Evolutionary conservation across 2,797 vertebrate genomes (phyloP).

Genomic region (Tamandua tetradactyla): DNA sequence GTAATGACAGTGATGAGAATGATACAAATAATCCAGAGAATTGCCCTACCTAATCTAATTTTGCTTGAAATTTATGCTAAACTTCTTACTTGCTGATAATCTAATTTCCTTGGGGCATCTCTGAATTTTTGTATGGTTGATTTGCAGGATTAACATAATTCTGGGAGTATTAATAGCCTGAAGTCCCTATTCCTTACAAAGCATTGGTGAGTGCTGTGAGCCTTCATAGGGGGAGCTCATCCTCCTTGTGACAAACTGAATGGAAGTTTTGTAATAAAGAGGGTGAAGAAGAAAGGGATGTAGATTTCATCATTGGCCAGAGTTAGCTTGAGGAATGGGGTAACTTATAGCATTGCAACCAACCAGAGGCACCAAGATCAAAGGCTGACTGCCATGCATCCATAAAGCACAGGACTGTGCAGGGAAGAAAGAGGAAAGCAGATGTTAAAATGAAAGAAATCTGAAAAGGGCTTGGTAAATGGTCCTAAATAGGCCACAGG

Average conservation of each 20-base stretch:
- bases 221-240: not conserved
- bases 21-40: not conserved
- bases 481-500: conserved; percentile 73
- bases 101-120: not conserved
- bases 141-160: conserved; percentile 43
- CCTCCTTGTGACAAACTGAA: conserved; percentile 37
- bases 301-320: conserved; percentile 69
- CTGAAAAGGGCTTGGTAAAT: conserved; percentile 74
- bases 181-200: conserved; percentile 40
- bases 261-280: conserved; percentile 55
- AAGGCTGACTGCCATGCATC: conserved; percentile 65
- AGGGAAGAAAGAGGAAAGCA: conserved; percentile 78
- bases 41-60: not conserved
- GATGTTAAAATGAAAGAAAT: conserved; percentile 80
- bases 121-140: not conserved
- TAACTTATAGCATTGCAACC: conserved; percentile 65
- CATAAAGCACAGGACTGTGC: conserved; percentile 66
- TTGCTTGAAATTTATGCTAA: not conserved
- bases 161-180: not conserved
- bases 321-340: conserved; percentile 59
- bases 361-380: conserved; percentile 73
- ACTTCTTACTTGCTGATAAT: not conserved
- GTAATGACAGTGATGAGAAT: not conserved
- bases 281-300: conserved; percentile 60
- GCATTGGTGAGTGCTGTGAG: conserved; percentile 22